A percentile compares a stretch with the other conserved stretches of the same genome.
Evolutionary conservation across 2,797 vertebrate genomes (phyloP).

Genomic region (Anas georgica): DNA sequence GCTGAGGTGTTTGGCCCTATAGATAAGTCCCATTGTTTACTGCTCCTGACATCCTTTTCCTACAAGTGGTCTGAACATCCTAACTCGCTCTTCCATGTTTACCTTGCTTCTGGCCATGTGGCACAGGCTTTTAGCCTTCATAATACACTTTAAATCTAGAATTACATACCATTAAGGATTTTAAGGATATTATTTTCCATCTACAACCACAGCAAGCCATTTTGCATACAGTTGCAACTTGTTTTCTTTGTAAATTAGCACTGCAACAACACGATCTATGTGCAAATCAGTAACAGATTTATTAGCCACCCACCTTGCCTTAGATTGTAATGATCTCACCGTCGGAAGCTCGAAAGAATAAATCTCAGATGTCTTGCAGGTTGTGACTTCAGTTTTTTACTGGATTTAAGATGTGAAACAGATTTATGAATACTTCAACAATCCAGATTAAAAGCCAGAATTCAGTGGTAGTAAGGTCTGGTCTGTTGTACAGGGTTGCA

Average conservation of each 20-base stretch:
- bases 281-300: conserved; percentile 47
- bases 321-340: conserved; percentile 51
- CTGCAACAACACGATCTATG: neutral
- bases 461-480: neutral
- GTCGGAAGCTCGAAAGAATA: conserved; percentile 39
- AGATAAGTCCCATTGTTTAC: neutral
- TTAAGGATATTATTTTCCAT: neutral
- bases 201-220: neutral
- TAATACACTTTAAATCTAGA: rapidly evolving
- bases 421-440: conserved; percentile 59
- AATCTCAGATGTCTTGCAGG: conserved; percentile 33
- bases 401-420: conserved; percentile 23
- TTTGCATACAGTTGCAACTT: neutral
- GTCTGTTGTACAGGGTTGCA: neutral
- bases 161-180: neutral
- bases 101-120: neutral
- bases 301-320: conserved; percentile 41
- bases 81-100: neutral
- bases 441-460: conserved; percentile 19
- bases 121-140: neutral
- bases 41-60: neutral
- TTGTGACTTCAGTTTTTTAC: conserved; percentile 38
- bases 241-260: conserved; percentile 43
- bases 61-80: neutral
- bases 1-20: neutral